Evolutionary conservation across 2,113 vertebrate species (phyloP).

Genomic region (Passer montanus): DNA sequence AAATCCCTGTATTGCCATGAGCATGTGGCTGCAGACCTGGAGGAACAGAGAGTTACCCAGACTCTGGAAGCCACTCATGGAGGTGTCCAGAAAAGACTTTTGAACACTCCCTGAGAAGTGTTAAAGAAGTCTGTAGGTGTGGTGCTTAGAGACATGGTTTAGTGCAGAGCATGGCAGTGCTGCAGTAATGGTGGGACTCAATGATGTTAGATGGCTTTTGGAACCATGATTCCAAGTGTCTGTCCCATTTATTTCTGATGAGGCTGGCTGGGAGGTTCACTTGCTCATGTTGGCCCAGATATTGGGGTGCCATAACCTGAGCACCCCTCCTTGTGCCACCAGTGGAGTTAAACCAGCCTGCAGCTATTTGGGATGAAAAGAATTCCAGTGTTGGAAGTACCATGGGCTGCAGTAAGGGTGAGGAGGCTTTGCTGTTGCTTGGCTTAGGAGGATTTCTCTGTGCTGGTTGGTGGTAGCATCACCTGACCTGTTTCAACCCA

Average conservation of each 20-base stretch:
- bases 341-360: neutral
- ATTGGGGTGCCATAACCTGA: neutral
- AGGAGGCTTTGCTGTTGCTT: fast-evolving
- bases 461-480: neutral
- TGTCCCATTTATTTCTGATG: neutral
- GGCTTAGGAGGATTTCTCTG: neutral
- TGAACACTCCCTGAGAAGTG: neutral
- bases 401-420: fast-evolving
- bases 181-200: neutral
- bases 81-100: neutral
- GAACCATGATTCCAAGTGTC: neutral
- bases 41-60: neutral
- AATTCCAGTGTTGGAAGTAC: neutral
- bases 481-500: neutral
- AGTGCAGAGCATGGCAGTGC: neutral
- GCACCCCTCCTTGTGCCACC: neutral
- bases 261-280: fast-evolving
- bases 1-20: fast-evolving
- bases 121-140: neutral
- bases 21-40: neutral
- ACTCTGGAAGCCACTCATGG: neutral
- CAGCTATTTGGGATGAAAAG: neutral
- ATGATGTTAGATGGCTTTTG: neutral
- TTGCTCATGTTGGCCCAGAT: neutral
- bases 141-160: neutral